Percentiles rank a stretch among this genome's conserved stretches.
phyloP scores from a whole-genome alignment of 2,888 invertebrate species.

The Anagyrus pseudococci region DNA sequence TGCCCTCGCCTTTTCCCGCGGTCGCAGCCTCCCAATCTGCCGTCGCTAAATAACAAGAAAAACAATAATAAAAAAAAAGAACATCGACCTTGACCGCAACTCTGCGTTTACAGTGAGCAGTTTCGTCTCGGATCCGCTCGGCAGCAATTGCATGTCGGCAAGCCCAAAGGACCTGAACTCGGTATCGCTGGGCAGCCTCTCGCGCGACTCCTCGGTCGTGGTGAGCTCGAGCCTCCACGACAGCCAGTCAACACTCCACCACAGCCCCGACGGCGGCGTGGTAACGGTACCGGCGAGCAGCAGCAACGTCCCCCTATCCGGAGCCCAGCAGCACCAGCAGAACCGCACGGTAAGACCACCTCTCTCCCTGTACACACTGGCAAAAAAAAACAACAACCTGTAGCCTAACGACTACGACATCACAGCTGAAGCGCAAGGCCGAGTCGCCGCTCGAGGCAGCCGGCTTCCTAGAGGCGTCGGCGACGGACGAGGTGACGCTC shows the following conservation, averaged over 20 bases:
- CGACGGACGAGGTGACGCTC: neutral
- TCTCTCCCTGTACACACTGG: neutral
- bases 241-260: slow-evolving; percentile 39
- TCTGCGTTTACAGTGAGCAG: slow-evolving; percentile 46
- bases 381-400: neutral
- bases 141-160: slow-evolving; percentile 48
- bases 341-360: slow-evolving; percentile 20
- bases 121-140: slow-evolving; percentile 51
- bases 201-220: slow-evolving; percentile 41
- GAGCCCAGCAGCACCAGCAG: slow-evolving; percentile 14
- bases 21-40: no score
- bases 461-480: slow-evolving; percentile 12
- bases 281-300: slow-evolving; percentile 22
- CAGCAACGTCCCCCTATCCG: slow-evolving; percentile 7
- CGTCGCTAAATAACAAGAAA: no score
- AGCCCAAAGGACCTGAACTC: slow-evolving; percentile 48
- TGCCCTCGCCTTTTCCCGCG: no score
- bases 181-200: slow-evolving; percentile 40
- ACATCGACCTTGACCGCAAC: no score
- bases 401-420: neutral
- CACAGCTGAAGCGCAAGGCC: slow-evolving; percentile 18
- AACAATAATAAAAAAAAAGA: no score
- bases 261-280: slow-evolving; percentile 39
- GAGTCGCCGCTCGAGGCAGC: slow-evolving; percentile 8
- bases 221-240: slow-evolving; percentile 41